Evolutionary conservation across 2,797 vertebrate species (phyloP), one percentile per base, ranked within the genome.

Genomic region (Sebastes matsubarae): DNA sequence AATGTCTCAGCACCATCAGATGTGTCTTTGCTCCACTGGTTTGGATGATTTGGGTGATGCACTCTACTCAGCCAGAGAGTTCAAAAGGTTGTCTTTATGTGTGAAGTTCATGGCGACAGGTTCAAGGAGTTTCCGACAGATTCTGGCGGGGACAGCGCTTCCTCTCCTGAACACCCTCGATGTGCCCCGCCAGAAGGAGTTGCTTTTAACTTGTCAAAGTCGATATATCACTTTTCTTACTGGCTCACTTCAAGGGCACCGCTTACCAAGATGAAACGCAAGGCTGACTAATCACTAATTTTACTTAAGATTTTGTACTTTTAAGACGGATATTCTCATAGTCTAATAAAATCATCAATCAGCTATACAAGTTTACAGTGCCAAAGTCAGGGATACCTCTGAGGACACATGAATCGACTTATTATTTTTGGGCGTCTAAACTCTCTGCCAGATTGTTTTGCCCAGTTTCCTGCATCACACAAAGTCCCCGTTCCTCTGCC

Each of bases 191-290:
- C 32, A 77, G 54, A 6, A 77, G 54, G 14, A 73, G 55, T 24
- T 61, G 68, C 85, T 86, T 86, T 86, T 80, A 86, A 86, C 66
- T 83, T 84, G 85, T 90, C 83, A 83, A 52, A 89, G 76, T 72
- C 73, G 36, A 78, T 87, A 27, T 16, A 72, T 84, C 80, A 80
- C 67, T 67, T 83, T 36, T 77, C 50, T 81, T 59, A 64, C 72
- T 14, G 18, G 38, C 38, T 73, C 27, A 50, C 55, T 75, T 42
- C 58, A 81, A 82, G 75, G 68, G 54, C 76, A 78, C 9, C 1
- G 8, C 55, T 68, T 54, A 36, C 13, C 9, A 38, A 29, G 16
- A 27, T 34, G 2, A 20, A 64, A 50, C 18, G 52, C 18, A 7
- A 67, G 9, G 32, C 11, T 79, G 4, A 42, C 7, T 38, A 14